phyloP scores from a whole-genome alignment of 2,797 vertebrate genomes.

The Pangasius larnaudii region DNA sequence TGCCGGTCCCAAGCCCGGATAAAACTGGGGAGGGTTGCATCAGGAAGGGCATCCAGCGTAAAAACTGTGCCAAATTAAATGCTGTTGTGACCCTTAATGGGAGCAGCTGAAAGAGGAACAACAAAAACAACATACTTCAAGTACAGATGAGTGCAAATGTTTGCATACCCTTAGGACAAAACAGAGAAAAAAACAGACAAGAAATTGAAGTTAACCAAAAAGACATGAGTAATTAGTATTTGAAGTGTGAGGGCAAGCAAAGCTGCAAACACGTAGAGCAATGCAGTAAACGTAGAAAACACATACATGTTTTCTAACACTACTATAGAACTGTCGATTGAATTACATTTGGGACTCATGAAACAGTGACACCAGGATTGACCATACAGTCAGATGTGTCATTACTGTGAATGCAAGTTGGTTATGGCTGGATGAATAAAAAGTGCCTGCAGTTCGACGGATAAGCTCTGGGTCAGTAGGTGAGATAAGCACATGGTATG shows the following conservation, averaged over 20 bases:
- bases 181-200: not conserved
- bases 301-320: not conserved
- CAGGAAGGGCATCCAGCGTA: too few relatives aligned
- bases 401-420: not conserved
- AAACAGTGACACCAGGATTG: not conserved
- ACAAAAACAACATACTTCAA: not conserved
- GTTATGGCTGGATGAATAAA: not conserved
- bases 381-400: not conserved
- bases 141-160: not conserved
- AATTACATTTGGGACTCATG: not conserved
- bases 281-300: too few relatives aligned
- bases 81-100: too few relatives aligned
- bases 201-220: not conserved
- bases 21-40: too few relatives aligned
- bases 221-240: not conserved
- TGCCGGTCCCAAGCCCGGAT: too few relatives aligned
- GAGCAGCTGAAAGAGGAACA: too few relatives aligned
- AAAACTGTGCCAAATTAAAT: too few relatives aligned
- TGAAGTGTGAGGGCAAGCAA: not conserved
- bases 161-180: not conserved
- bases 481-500: slow-evolving; percentile 28
- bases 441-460: not conserved
- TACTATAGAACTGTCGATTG: not conserved
- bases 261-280: not conserved
- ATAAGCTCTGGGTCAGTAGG: slow-evolving; percentile 33